These are phyloP conservation scores for Ochropacha duplaris DNA, from an alignment of 2,888 invertebrate genomes.

Conservation along the genomic window DNA sequence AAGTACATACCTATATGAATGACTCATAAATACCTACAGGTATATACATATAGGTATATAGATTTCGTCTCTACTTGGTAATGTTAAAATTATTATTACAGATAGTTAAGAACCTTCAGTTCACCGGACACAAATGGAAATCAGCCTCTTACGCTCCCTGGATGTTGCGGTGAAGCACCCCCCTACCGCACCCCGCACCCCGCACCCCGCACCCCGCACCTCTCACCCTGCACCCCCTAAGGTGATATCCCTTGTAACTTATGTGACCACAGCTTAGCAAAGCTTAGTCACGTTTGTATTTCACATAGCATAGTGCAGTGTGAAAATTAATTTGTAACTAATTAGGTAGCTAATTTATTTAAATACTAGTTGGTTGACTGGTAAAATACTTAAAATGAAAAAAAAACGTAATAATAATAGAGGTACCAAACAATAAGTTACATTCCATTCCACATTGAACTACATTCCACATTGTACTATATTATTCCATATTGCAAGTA, in stretches of 20 bases:
- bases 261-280: background rate
- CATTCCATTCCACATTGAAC: too few relatives aligned
- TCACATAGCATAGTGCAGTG: background rate
- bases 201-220: background rate
- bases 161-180: background rate
- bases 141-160: constrained; percentile 18
- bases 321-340: too few relatives aligned
- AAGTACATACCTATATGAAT: background rate
- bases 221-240: background rate
- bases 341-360: too few relatives aligned
- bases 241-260: background rate
- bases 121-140: constrained; percentile 23
- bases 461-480: too few relatives aligned
- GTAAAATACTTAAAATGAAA: too few relatives aligned
- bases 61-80: background rate
- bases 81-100: constrained; percentile 2
- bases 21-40: background rate
- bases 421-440: too few relatives aligned
- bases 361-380: too few relatives aligned
- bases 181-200: background rate
- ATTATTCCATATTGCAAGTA: too few relatives aligned
- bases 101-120: constrained; percentile 10
- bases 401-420: too few relatives aligned
- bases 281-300: background rate
- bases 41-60: background rate